These are phyloP conservation scores for Acanthoscelides obtectus DNA, from an alignment of 2,888 invertebrate species.

Conservation along the genomic window DNA sequence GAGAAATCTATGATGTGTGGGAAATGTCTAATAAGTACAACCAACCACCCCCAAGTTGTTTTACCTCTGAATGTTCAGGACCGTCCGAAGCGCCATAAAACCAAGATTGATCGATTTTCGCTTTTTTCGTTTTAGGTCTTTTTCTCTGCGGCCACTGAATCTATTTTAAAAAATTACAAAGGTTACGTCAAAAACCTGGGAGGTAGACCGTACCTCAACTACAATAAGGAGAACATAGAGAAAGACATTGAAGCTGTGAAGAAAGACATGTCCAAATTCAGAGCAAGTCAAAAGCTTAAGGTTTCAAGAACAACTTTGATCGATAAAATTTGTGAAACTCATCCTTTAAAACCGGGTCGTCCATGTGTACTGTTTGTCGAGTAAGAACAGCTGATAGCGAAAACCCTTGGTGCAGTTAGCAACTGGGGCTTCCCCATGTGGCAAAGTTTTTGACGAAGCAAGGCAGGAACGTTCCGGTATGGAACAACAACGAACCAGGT, in stretches of 20 bases:
- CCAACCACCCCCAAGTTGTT: too few species aligned
- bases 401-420: not conserved
- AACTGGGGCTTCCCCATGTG: not conserved
- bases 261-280: not conserved
- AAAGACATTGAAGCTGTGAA: slow-evolving; percentile 2
- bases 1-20: too few species aligned
- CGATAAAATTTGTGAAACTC: not conserved
- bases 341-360: not conserved
- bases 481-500: slow-evolving; percentile 15
- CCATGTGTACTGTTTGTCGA: not conserved
- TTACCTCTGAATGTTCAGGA: too few species aligned
- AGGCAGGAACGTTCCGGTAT: not conserved
- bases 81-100: too few species aligned
- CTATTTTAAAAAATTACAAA: too few species aligned
- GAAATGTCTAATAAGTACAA: too few species aligned
- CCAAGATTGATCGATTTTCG: too few species aligned
- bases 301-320: not conserved
- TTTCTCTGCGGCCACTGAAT: too few species aligned
- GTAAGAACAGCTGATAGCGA: not conserved
- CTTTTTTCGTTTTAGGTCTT: too few species aligned
- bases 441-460: too few species aligned
- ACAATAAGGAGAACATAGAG: not conserved
- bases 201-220: not conserved
- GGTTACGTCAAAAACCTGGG: not conserved
- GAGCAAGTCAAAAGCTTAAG: not conserved